phyloP scores from a whole-genome alignment of 2,888 invertebrate genomes.

The Chrysomela aeneicollis region DNA sequence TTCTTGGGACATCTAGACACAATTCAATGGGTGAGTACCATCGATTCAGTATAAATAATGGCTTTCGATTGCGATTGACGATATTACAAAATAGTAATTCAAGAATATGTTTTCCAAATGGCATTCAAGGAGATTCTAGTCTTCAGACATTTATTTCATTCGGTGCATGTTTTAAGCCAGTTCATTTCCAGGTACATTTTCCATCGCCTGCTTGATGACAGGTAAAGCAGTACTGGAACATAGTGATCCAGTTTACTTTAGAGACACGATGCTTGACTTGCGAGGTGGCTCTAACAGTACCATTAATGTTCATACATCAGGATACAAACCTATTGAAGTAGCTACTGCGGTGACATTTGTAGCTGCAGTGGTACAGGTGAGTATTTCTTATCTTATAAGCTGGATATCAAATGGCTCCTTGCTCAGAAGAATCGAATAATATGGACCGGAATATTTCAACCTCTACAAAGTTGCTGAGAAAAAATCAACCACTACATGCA shows the following conservation, averaged over 20 bases:
- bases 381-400: too few species aligned
- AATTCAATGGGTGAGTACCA: constrained; percentile 58
- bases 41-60: background rate
- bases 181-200: constrained; percentile 74
- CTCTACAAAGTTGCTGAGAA: too few species aligned
- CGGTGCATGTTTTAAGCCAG: too few species aligned
- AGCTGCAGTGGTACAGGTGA: constrained; percentile 79
- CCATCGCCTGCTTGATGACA: constrained; percentile 89
- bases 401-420: too few species aligned
- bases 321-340: constrained; percentile 69
- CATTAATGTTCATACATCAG: constrained; percentile 15
- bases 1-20: constrained; percentile 59
- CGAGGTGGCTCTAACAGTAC: background rate
- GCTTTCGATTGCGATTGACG: background rate
- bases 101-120: too few species aligned
- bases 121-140: too few species aligned
- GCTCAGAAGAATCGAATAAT: too few species aligned
- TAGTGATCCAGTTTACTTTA: constrained; percentile 52
- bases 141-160: too few species aligned
- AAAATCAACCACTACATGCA: too few species aligned
- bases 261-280: background rate
- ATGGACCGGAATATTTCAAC: too few species aligned
- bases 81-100: too few species aligned
- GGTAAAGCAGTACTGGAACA: constrained; percentile 75
- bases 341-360: constrained; percentile 79